Conservation (phyloP, 2,113 vertebrate genomes). For the Muscicapa adusta region DNA sequence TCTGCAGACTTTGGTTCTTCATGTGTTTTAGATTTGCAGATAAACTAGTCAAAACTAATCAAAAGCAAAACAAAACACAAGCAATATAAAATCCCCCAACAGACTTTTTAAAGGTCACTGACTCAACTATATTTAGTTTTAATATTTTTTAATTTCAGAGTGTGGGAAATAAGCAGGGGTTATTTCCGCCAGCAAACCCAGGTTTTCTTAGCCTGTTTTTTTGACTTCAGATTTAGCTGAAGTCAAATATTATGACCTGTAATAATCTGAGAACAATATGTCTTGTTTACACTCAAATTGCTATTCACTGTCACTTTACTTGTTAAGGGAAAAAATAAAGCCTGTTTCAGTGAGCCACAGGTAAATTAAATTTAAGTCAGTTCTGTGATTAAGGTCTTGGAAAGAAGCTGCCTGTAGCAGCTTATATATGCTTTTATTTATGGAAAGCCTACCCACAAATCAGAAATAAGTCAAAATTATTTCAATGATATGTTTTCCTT, state of each 20-base stretch:
- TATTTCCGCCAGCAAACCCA: not conserved
- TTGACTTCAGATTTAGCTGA: not conserved
- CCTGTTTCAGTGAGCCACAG: not conserved
- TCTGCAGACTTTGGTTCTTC: not conserved
- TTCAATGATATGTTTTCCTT: not conserved
- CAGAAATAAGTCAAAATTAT: not conserved
- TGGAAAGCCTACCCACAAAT: not conserved
- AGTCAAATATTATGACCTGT: not conserved
- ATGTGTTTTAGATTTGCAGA: not conserved
- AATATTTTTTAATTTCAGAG: not conserved
- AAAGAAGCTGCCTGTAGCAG: not conserved
- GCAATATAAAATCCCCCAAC: not conserved
- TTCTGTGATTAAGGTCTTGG: not conserved
- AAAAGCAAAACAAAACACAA: not conserved
- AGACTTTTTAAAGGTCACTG: not conserved
- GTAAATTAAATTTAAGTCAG: not conserved
- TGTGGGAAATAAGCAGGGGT: not conserved
- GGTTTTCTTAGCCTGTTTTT: not conserved
- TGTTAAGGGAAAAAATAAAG: not conserved
- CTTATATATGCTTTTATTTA: not conserved
- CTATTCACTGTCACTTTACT: not conserved
- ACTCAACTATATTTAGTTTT: not conserved
- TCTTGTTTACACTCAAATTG: not conserved
- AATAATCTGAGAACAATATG: not conserved
- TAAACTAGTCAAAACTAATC: not conserved